Evolutionary conservation across 2,113 vertebrate genomes (phyloP).

Genomic region (Phrynosoma blainvillii): DNA sequence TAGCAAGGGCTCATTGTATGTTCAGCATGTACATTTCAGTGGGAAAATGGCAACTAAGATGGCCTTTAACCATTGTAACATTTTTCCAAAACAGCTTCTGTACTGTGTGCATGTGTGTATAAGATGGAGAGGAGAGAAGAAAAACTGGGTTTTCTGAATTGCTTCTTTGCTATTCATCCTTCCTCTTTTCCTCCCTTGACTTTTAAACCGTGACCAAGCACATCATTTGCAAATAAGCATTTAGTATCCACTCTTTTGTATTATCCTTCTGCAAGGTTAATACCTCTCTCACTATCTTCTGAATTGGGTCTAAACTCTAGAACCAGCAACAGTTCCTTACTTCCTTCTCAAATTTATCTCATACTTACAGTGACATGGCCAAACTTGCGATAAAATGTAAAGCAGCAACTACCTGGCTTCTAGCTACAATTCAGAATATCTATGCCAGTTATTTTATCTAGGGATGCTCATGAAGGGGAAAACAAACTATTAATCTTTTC

Average conservation of each 20-base stretch:
- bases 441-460: neutral
- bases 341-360: neutral
- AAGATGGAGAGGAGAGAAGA: too few relatives aligned
- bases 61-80: neutral
- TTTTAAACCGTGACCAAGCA: neutral
- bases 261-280: neutral
- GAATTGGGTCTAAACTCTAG: neutral
- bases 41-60: neutral
- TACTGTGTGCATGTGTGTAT: too few relatives aligned
- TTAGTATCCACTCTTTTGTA: too few relatives aligned
- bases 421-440: neutral
- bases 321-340: neutral
- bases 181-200: neutral
- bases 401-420: accelerated
- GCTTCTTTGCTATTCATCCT: neutral
- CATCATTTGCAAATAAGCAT: accelerated
- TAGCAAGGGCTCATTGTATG: too few relatives aligned
- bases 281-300: neutral
- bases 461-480: constrained; percentile 8
- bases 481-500: neutral
- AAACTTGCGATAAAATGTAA: neutral
- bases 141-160: neutral
- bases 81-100: neutral
- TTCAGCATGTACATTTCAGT: neutral
- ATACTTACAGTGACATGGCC: neutral